Evolutionary conservation across 2,888 invertebrate genomes (phyloP).

Genomic region (Petrolisthes manimaculis): DNA sequence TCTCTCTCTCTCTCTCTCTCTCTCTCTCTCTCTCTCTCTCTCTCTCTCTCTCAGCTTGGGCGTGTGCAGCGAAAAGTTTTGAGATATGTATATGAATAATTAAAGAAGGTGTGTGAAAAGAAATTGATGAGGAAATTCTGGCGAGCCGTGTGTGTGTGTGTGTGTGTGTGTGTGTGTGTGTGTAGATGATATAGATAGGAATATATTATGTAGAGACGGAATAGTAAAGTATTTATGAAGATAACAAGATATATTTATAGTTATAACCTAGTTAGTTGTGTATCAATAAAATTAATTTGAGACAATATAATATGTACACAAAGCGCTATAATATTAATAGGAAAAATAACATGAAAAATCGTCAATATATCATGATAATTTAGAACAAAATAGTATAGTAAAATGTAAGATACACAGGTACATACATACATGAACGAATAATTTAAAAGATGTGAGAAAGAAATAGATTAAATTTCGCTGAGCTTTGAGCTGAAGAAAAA

Average conservation of each 20-base stretch:
- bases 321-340: not conserved
- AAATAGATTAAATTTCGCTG: too few relatives aligned
- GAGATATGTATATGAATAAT: not conserved
- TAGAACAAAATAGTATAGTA: too few relatives aligned
- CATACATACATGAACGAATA: too few relatives aligned
- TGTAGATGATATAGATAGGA: not conserved
- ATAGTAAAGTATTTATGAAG: not conserved
- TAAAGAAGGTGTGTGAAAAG: not conserved
- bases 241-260: not conserved
- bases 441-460: too few relatives aligned
- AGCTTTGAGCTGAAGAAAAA: too few relatives aligned
- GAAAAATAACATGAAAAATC: not conserved
- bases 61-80: not conserved
- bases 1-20: constrained; percentile 21
- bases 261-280: too few relatives aligned
- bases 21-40: constrained; percentile 1
- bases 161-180: constrained; percentile 19
- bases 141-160: constrained; percentile 13
- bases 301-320: not conserved
- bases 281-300: not conserved
- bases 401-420: too few relatives aligned
- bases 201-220: not conserved
- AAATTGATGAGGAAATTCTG: not conserved
- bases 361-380: too few relatives aligned
- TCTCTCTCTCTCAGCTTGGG: not conserved